Percentiles rank a stretch among this genome's conserved stretches.
phyloP scores from a whole-genome alignment of 1,140 invertebrate genomes.

The Drosophila busckii region DNA sequence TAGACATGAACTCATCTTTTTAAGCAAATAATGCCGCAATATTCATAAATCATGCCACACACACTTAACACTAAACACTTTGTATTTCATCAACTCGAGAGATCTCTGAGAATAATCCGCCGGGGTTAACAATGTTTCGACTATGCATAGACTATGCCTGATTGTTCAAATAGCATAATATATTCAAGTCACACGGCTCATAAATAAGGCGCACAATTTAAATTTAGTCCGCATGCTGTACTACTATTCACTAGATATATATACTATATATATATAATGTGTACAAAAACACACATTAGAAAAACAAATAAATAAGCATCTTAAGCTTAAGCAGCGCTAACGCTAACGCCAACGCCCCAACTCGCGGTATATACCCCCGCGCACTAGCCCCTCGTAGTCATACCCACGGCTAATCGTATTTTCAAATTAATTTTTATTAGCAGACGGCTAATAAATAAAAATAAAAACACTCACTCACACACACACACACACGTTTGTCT shows the following conservation, averaged over 20 bases:
- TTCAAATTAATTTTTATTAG: slow-evolving; percentile 77
- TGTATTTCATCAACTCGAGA: slow-evolving; percentile 47
- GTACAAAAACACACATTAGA: slow-evolving; percentile 49
- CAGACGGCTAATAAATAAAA: slow-evolving; percentile 67
- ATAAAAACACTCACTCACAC: slow-evolving; percentile 36
- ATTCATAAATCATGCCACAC: slow-evolving; percentile 61
- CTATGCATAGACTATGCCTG: background rate
- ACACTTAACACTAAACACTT: slow-evolving; percentile 33
- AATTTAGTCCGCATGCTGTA: slow-evolving; percentile 26
- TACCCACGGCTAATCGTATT: slow-evolving; percentile 63
- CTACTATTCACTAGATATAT: too few species aligned
- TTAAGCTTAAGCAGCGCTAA: slow-evolving; percentile 49
- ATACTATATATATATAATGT: slow-evolving; percentile 8
- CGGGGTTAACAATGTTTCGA: slow-evolving; percentile 17
- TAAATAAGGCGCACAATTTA: slow-evolving; percentile 57
- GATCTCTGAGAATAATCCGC: slow-evolving; percentile 27
- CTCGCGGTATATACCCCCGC: too few species aligned
- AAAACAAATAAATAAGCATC: slow-evolving; percentile 73
- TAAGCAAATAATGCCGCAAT: slow-evolving; percentile 26
- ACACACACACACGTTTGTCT: slow-evolving; percentile 5
- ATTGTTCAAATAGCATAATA: slow-evolving; percentile 20
- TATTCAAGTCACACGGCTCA: slow-evolving; percentile 37
- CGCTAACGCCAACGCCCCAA: slow-evolving; percentile 11
- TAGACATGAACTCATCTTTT: slow-evolving; percentile 41
- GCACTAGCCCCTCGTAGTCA: slow-evolving; percentile 8